These are phyloP conservation scores for Chiropotes sagulatus DNA, from an alignment of 2,797 vertebrate species.

Conservation along the genomic window DNA sequence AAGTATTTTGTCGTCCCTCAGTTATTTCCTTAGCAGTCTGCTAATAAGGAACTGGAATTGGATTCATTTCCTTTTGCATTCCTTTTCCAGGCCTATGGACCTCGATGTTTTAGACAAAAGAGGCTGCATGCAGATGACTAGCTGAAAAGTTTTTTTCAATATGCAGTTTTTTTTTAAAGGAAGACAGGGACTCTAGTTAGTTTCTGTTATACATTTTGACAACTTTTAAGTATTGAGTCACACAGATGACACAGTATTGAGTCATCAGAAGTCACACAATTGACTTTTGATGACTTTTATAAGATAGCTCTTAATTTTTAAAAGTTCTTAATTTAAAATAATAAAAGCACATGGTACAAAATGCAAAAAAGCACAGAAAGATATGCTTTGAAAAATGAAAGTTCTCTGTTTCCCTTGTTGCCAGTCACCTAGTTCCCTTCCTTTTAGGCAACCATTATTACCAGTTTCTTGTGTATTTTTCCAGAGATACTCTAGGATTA, in stretches of 20 bases:
- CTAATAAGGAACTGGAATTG: constrained; percentile 28
- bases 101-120: neutral
- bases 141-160: neutral
- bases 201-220: constrained; percentile 28
- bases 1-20: constrained; percentile 74
- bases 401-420: neutral
- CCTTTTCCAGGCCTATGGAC: constrained; percentile 51
- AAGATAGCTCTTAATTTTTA: constrained; percentile 3
- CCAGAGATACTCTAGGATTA: neutral
- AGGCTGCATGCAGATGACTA: neutral
- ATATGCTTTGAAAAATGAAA: neutral
- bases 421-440: neutral
- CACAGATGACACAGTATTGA: too few relatives aligned
- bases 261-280: too few relatives aligned
- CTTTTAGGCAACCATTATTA: neutral
- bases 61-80: constrained; percentile 82
- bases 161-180: neutral
- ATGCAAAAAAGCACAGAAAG: neutral
- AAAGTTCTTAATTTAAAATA: constrained; percentile 35
- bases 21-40: constrained; percentile 68
- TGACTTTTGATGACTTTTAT: constrained; percentile 21
- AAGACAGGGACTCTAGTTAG: neutral
- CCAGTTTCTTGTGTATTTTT: neutral
- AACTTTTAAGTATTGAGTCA: constrained; percentile 12
- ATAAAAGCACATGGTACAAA: neutral